Evolutionary conservation across 1,140 invertebrate genomes (phyloP).

Genomic region (Rhagoletis pomonella): DNA sequence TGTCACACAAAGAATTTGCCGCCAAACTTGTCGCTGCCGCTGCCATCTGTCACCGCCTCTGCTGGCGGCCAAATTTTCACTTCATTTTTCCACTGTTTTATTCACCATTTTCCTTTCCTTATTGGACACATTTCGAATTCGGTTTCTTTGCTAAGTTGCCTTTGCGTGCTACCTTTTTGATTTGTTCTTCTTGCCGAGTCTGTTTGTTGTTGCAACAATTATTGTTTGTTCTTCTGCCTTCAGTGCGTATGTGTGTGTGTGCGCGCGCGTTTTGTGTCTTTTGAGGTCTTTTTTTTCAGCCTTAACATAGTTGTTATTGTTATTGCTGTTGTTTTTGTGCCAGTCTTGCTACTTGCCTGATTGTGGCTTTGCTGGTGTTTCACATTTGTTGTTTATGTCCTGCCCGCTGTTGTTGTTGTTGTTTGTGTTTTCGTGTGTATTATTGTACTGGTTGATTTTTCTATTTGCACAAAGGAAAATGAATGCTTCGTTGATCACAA

Average conservation of each 20-base stretch:
- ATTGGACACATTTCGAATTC: slow-evolving; percentile 32
- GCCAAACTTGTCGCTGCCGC: slow-evolving; percentile 14
- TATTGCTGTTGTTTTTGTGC: background rate
- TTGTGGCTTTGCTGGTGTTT: slow-evolving; percentile 41
- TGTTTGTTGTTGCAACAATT: background rate
- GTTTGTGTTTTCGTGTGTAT: background rate
- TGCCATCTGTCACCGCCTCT: background rate
- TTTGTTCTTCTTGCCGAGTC: background rate
- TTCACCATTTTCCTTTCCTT: background rate
- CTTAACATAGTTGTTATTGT: background rate
- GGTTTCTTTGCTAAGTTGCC: slow-evolving; percentile 3
- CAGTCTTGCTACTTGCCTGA: background rate
- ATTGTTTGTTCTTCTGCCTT: background rate
- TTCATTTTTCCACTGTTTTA: slow-evolving; percentile 39
- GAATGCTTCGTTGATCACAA: slow-evolving; percentile 54
- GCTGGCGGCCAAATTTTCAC: slow-evolving; percentile 24
- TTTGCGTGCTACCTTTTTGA: slow-evolving; percentile 15
- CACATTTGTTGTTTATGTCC: slow-evolving; percentile 15
- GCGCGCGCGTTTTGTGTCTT: slow-evolving; percentile 14
- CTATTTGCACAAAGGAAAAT: slow-evolving; percentile 57
- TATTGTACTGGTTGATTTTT: slow-evolving; percentile 44
- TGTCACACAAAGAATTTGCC: slow-evolving; percentile 27
- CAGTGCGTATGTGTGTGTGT: slow-evolving; percentile 10
- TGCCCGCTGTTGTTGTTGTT: slow-evolving; percentile 36
- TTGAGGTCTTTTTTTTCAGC: background rate